Base-by-base conservation (phyloP, 2,113 vertebrate species). In the Brienomyrus brachyistius region DNA sequence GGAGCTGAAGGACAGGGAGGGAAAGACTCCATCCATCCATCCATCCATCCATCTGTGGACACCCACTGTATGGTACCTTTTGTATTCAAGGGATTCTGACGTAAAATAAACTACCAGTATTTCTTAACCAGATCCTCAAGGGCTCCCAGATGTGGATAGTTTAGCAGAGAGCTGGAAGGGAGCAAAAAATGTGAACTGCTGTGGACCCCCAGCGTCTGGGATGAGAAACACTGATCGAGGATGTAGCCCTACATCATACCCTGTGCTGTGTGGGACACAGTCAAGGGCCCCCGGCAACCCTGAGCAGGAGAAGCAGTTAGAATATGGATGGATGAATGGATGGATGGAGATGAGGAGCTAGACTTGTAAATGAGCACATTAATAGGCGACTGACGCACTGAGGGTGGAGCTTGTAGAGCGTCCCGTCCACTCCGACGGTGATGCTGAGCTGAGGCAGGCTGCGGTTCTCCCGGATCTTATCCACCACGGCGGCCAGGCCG, bases 321-420 rank as follows among this genome's bases (percentile, higher is more conserved):
- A 40, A 1, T 35, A 17, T 80, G 74, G 74, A 80, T 80, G 74
- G 35, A 80, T 19, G 74, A 35, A 17, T 80, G 74, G 74, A 80
- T 80, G 74, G 35, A 80, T 19, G 74, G 74, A 80, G 62, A 70
- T 4, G n/a, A 27, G 62, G 62, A 27, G 62, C 9, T 13, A 27
- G n/a, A n/a, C 62, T 4, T 11, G 62, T 11, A 11, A 27, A 27
- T 31, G 62, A 66, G 3, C 27, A n/a, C 62, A 31, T 31, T 40
- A 48, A n/a, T 8, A 5, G 52, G 6, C 6, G 45, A 21, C 10
- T 59, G 13, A 96, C 97, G 95, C 95, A 99, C 98, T 99, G 98
- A 0, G 98, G 98, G 89, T 99, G 98, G 0, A 97, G 97, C 92
- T 99, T 99, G 91, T 99, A 99, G 62, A 99, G 97, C 0, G 98